Base-by-base conservation (phyloP, 2,113 vertebrate species). In the Silurus meridionalis region DNA sequence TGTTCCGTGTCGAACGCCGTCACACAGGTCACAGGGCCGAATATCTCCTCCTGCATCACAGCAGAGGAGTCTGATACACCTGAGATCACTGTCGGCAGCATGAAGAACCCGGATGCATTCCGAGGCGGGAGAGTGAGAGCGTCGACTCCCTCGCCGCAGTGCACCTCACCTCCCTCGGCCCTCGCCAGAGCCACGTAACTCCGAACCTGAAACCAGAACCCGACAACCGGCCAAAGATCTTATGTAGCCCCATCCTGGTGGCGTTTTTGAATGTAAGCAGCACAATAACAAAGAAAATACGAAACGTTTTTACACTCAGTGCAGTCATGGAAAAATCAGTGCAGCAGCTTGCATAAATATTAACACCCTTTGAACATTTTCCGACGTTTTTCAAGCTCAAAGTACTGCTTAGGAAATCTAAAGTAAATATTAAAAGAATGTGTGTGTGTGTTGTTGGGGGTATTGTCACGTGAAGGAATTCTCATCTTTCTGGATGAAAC, bases 1-100 rank as follows among this genome's bases (percentile, higher is more conserved):
- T 98, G 96, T 93, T 99, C 98, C 0, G 92, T 95, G 89, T 97
- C 96, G 74, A 99, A 99, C 48, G 94, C 92, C 84, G 95, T 94
- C 48, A 99, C 89, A 66, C 98, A 99, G 0, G 96, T 95, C 91
- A 99, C 96, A 0, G 98, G 98, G 21, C 98, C 98, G 82, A 99
- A 99, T 90, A 99, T 99, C 95, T 99, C 98, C 90, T 99, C 97
- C 93, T 97, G 97, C 97, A 97, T 99, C 91, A 97, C 95, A 15
- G 93, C 91, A 50, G 97, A 99, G 50, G 94, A 91, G 82, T 99
- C 96, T 4, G 94, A 91, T 8, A 98, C 71, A 79, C 95, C 96
- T 0, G 95, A 89, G 91, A 99, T 96, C 85, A 99, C 92, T 0
- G 98, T 99, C 23, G 97, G 95, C 23, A 94, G 93, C 96, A 99